These are phyloP conservation scores for Aptenodytes patagonicus DNA, from an alignment of 2,113 vertebrate genomes.

Conservation along the genomic window DNA sequence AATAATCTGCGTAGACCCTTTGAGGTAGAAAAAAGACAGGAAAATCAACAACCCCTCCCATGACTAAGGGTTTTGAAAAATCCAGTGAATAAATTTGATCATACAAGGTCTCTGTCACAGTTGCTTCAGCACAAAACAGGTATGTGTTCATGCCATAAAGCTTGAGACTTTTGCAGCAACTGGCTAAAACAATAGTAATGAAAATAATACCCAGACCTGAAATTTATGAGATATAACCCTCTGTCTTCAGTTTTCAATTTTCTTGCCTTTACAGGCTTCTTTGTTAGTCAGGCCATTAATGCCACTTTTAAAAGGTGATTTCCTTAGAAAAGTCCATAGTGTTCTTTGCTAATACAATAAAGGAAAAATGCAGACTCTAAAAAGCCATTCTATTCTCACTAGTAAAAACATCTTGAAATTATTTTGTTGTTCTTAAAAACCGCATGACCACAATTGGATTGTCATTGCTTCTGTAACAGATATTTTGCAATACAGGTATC, in stretches of 20 bases:
- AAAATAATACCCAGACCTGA: neutral
- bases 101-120: neutral
- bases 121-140: neutral
- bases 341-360: slow-evolving; percentile 5
- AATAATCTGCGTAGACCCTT: neutral
- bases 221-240: neutral
- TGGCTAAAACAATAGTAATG: neutral
- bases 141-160: neutral
- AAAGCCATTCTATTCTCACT: neutral
- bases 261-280: neutral
- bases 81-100: neutral
- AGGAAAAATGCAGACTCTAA: neutral
- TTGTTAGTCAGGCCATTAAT: neutral
- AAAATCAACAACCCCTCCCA: neutral
- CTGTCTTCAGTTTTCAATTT: neutral
- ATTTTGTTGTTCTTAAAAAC: neutral
- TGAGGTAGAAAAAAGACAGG: neutral
- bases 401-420: slow-evolving; percentile 1
- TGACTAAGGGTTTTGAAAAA: neutral
- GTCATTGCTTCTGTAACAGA: neutral
- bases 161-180: neutral
- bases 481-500: neutral
- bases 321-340: neutral
- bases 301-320: slow-evolving; percentile 1
- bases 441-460: neutral